A percentile compares a stretch with the other conserved stretches of the same genome.
These are phyloP conservation scores for Atopsyche davidsoni DNA, from an alignment of 1,140 invertebrate species.

Conservation along the genomic window DNA sequence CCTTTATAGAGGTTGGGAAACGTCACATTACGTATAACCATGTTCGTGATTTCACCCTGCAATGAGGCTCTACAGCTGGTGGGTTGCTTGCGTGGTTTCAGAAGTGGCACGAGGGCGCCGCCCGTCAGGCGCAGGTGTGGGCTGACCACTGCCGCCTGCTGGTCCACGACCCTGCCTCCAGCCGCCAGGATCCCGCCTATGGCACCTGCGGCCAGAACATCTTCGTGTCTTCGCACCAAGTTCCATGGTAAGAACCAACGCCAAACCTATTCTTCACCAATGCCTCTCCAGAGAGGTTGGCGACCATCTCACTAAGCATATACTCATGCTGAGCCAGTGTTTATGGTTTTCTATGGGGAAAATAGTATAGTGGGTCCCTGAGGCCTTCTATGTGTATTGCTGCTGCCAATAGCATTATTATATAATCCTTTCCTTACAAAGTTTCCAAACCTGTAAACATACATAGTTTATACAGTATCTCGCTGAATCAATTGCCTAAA, in stretches of 20 bases:
- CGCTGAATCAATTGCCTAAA: too few relatives aligned
- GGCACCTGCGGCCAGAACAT: conserved; percentile 79
- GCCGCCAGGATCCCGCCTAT: conserved; percentile 59
- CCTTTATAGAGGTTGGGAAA: too few relatives aligned
- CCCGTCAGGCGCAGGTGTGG: conserved; percentile 66
- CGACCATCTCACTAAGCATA: too few relatives aligned
- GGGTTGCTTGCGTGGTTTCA: conserved; percentile 33
- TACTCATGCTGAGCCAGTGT: too few relatives aligned
- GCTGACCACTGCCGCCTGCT: conserved; percentile 64
- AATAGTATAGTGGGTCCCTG: not conserved
- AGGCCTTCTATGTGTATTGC: not conserved
- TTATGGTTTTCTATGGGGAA: too few relatives aligned
- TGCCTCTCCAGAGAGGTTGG: too few relatives aligned
- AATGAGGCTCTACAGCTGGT: not conserved
- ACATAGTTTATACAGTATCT: too few relatives aligned
- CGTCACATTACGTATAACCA: too few relatives aligned
- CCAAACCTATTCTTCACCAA: not conserved
- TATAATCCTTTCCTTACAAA: too few relatives aligned
- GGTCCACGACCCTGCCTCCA: conserved; percentile 61
- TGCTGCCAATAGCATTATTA: too few relatives aligned
- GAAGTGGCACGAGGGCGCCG: conserved; percentile 67
- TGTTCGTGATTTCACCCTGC: too few relatives aligned
- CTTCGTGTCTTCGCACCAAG: conserved; percentile 71
- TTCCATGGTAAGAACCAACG: conserved; percentile 62
- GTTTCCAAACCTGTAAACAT: too few relatives aligned